Base-by-base conservation (phyloP, 2,888 invertebrate species). In the Calliopum simillimum region DNA sequence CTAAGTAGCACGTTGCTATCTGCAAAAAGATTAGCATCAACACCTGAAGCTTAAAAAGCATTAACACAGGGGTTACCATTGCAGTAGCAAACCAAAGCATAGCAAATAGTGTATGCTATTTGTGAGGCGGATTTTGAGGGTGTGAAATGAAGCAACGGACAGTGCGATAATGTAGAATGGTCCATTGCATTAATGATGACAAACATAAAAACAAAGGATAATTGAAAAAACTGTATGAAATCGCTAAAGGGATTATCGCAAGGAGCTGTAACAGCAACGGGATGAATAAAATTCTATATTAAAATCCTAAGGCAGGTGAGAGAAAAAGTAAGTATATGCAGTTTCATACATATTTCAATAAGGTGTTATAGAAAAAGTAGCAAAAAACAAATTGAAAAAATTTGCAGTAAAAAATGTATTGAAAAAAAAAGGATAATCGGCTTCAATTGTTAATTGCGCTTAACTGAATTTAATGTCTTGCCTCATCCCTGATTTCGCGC, bases 61-160 rank as follows among this genome's bases (percentile, higher is more conserved):
- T 47, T 62, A 65, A 55, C 16, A 75, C 80, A 77, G 75, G 79
- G 78, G 55, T 8, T 23, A 14, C 23, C 53, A 53, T 19, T 53
- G 23, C 53, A 21, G 21, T 3, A 23, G 53, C 53, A 13, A 23
- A 23, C 1, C 21, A 13, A 14, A 23, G 53, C 19, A 21, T 12
- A 79, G 75, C 76, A 76, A 21, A 53, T 16, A 49, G 76, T 75
- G 77, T 12, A 3, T 4, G 21, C 19, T 21, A n/a, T n/a, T n/a
- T n/a, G n/a, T n/a, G n/a, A n/a, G n/a, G n/a, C n/a, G n/a, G n/a
- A n/a, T n/a, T n/a, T n/a, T n/a, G n/a, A n/a, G n/a, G n/a, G n/a
- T n/a, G n/a, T n/a, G 19, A 19, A 53, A 13, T 1, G 58, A 12
- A 16, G 41, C 33, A 73, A 59, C 46, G 75, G 75, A 13, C 41